Conservation (phyloP, 2,888 invertebrate species). For the Lordiphosa fenestrarum region DNA sequence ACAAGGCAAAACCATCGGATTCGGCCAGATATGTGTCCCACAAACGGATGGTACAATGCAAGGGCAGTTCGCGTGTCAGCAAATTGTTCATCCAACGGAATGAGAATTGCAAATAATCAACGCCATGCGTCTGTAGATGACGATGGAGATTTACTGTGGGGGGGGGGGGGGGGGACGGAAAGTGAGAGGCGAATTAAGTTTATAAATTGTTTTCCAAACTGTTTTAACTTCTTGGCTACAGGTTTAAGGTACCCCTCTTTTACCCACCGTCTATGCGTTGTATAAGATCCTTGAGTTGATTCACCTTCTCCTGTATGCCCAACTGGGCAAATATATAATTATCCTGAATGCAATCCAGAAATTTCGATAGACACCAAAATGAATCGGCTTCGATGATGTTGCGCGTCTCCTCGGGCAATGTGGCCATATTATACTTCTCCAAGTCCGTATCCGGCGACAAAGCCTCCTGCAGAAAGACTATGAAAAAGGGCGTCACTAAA, state of each 20-base stretch:
- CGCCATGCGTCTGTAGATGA: slow-evolving; percentile 94
- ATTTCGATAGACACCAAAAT: slow-evolving; percentile 99
- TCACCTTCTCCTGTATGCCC: slow-evolving; percentile 98
- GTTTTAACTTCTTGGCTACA: too few species aligned
- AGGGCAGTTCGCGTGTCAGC: slow-evolving; percentile 96
- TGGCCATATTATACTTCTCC: slow-evolving; percentile 92
- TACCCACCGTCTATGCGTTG: slow-evolving; percentile 93
- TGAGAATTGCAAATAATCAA: slow-evolving; percentile 99
- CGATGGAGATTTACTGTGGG: slow-evolving; percentile 89
- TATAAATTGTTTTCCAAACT: too few species aligned
- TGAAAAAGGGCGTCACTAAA: slow-evolving; percentile 99
- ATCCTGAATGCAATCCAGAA: slow-evolving; percentile 99
- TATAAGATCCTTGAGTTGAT: slow-evolving; percentile 96
- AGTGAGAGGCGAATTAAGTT: background rate
- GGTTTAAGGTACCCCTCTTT: too few species aligned
- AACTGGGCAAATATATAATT: slow-evolving; percentile 99
- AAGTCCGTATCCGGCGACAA: slow-evolving; percentile 85
- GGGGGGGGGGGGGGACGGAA: background rate
- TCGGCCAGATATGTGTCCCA: slow-evolving; percentile 99
- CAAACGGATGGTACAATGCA: slow-evolving; percentile 96
- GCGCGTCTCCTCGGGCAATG: slow-evolving; percentile 87
- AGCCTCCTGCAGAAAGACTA: slow-evolving; percentile 96
- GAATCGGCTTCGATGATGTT: slow-evolving; percentile 98
- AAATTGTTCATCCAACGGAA: slow-evolving; percentile 99
- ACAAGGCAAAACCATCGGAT: slow-evolving; percentile 96